Evolutionary conservation across 2,888 invertebrate genomes (phyloP).

Genomic region (Idaea straminata): DNA sequence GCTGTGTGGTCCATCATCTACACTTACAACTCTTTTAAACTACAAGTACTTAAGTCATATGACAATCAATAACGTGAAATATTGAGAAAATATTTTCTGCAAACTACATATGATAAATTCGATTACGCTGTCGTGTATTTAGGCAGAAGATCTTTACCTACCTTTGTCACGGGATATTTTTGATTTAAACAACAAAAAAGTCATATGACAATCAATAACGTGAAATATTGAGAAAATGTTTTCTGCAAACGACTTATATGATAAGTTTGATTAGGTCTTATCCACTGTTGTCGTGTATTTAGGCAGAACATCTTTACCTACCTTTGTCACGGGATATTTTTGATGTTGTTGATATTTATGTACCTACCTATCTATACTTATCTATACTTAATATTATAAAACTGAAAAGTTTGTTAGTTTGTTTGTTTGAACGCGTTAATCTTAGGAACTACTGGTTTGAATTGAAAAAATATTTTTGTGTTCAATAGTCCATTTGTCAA

Average conservation of each 20-base stretch:
- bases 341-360: neutral
- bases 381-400: too few relatives aligned
- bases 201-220: neutral
- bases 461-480: too few relatives aligned
- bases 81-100: neutral
- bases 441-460: too few relatives aligned
- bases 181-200: neutral
- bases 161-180: too few relatives aligned
- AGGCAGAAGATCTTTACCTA: too few relatives aligned
- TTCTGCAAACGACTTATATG: neutral
- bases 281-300: neutral
- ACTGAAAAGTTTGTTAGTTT: too few relatives aligned
- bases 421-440: too few relatives aligned
- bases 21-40: neutral
- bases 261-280: neutral
- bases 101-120: neutral
- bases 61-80: neutral
- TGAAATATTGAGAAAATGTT: neutral
- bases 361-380: too few relatives aligned
- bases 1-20: neutral
- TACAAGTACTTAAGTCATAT: neutral
- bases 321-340: too few relatives aligned
- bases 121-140: too few relatives aligned
- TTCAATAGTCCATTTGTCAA: too few relatives aligned
- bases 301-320: neutral